Conservation (phyloP, 1,140 invertebrate species). For the Neodiprion fabricii region DNA sequence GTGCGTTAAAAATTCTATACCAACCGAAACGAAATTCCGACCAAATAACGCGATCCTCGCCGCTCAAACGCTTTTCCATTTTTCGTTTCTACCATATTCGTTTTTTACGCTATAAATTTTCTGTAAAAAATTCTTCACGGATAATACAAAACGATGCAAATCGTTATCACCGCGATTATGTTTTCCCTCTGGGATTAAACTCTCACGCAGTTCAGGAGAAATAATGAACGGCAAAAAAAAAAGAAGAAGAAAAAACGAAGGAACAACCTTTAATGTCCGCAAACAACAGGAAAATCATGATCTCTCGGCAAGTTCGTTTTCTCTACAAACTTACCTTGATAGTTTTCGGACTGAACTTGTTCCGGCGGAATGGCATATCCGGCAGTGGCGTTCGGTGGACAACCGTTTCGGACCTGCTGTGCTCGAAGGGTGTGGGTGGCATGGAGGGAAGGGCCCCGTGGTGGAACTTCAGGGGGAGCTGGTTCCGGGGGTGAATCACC, state of each 20-base stretch:
- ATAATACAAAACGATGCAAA: too few relatives aligned
- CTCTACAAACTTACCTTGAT: slow-evolving; percentile 41
- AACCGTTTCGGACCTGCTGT: slow-evolving; percentile 48
- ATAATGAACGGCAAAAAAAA: too few relatives aligned
- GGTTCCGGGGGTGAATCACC: slow-evolving; percentile 76
- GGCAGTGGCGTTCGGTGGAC: slow-evolving; percentile 42
- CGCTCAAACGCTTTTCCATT: too few relatives aligned
- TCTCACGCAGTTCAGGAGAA: too few relatives aligned
- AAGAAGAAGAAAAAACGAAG: background rate
- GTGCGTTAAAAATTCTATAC: background rate
- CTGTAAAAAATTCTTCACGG: too few relatives aligned
- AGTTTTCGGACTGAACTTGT: slow-evolving; percentile 44
- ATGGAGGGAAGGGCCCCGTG: slow-evolving; percentile 72
- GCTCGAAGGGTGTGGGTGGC: slow-evolving; percentile 52
- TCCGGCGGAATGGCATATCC: slow-evolving; percentile 42
- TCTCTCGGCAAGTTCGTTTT: background rate
- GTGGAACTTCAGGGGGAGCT: slow-evolving; percentile 76
- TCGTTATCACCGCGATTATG: too few relatives aligned
- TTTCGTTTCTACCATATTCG: too few relatives aligned
- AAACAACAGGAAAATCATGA: too few relatives aligned
- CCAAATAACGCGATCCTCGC: background rate
- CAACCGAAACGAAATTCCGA: background rate
- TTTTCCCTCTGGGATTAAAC: too few relatives aligned
- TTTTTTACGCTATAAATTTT: too few relatives aligned
- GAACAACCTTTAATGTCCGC: background rate